Conservation (phyloP, 2,113 vertebrate genomes). For the Hippoglossus stenolepis region DNA sequence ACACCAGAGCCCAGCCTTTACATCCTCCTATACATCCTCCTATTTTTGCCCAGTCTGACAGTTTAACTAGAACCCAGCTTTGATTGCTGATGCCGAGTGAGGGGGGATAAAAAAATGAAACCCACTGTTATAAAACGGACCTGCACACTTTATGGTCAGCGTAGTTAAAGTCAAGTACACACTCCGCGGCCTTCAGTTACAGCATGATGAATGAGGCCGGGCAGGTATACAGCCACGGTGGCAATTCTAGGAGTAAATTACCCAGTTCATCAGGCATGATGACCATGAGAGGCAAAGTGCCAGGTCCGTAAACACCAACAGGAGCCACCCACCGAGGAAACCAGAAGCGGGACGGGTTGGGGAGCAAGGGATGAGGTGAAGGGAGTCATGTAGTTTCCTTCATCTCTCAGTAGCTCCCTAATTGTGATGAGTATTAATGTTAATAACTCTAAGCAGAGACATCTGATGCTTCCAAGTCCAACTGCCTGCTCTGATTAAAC, state of each 20-base stretch:
- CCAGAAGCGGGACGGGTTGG: slow-evolving; percentile 3
- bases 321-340: slow-evolving; percentile 1
- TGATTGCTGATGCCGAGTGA: slow-evolving; percentile 4
- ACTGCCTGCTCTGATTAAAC: slow-evolving; percentile 63
- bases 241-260: slow-evolving; percentile 29
- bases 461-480: slow-evolving; percentile 41
- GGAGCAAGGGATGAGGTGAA: background rate
- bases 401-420: no score
- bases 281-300: slow-evolving; percentile 15
- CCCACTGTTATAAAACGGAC: slow-evolving; percentile 18
- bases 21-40: slow-evolving; percentile 29
- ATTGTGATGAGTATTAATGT: no score
- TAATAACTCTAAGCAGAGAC: slow-evolving; percentile 31
- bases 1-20: slow-evolving; percentile 35
- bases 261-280: slow-evolving; percentile 39
- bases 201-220: slow-evolving; percentile 32
- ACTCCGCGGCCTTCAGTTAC: slow-evolving; percentile 24
- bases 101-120: slow-evolving; percentile 31
- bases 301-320: slow-evolving; percentile 42
- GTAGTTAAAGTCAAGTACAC: slow-evolving; percentile 44
- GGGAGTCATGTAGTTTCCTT: no score
- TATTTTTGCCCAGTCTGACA: slow-evolving; percentile 11
- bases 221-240: slow-evolving; percentile 27
- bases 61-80: slow-evolving; percentile 38
- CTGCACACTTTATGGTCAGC: slow-evolving; percentile 37